Base-by-base conservation (phyloP, 23 tunicate species). In the Trididemnum nubilum region DNA sequence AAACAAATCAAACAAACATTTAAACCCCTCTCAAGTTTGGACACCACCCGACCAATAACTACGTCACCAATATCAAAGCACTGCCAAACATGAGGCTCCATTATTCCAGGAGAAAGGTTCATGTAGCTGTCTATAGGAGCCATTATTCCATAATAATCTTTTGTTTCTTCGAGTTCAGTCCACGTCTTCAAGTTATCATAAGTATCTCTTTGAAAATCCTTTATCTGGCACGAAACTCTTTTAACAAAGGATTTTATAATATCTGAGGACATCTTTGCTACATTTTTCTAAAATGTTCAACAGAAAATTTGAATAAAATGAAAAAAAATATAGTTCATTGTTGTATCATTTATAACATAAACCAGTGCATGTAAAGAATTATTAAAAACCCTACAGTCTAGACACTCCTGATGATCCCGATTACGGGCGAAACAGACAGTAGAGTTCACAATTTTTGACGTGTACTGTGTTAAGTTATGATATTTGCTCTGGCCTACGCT, bases 91-190 rank as follows among this genome's bases (percentile, higher is more conserved):
- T 88, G 83, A 29, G 84, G 36, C 78, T 59, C 38, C 28, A 83
- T 32, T 23, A 60, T 65, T 23, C 73, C 26, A 1, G 35, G 1
- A 29, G 82, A 27, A 5, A 91, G 80, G 15, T 69, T 81, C 97
- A 91, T 85, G 59, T 78, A 85, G 34, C 31, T 72, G 44, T 91
- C 97, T 34, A 91, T 49, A 26, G 97, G 97, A 52, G 81, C 67
- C 39, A 32, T 2, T 5, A 77, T 54, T 27, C 67, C 81, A 57
- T 33, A 77, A 52, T 19, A 37, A 29, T 77, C 81, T 77, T 57
- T 52, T 26, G 65, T 77, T 21, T 77, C 81, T 54, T 77, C 81
- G 26, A 34, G 12, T 5, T 54, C 28, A 2, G 65, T 30, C 81
- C 81, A 77, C 2, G 66, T 7, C 22, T 2, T 9, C 9, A 77